Conservation (phyloP, 2,113 vertebrate species). For the Puma concolor region DNA sequence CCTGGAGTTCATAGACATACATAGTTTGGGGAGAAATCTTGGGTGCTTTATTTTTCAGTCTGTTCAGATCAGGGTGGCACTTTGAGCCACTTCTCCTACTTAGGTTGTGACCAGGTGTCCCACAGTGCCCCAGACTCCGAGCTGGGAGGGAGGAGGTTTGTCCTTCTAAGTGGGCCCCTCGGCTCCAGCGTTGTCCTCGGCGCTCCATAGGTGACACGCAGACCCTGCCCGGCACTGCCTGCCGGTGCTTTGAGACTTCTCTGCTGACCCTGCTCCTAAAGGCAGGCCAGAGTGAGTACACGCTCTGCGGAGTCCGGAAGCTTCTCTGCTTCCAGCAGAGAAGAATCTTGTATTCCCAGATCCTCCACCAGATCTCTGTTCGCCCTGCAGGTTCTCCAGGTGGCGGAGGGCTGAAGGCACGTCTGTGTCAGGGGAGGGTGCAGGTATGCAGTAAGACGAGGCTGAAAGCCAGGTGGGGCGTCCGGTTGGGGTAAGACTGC, state of each 20-base stretch:
- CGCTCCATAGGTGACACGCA: not conserved
- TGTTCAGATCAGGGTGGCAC: not conserved
- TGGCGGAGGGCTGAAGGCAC: not conserved
- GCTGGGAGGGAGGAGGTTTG: not conserved
- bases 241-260: too few relatives aligned
- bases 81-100: not conserved
- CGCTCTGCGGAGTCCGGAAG: not conserved
- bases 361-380: not conserved
- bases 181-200: not conserved
- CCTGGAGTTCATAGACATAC: not conserved
- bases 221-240: not conserved
- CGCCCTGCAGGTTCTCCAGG: not conserved
- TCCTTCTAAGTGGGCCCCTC: not conserved
- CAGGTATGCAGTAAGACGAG: not conserved
- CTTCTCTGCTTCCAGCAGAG: too few relatives aligned
- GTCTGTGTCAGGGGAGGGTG: too few relatives aligned
- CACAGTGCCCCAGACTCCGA: not conserved
- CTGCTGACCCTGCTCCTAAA: not conserved
- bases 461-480: not conserved
- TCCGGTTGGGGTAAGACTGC: not conserved
- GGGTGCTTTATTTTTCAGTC: not conserved
- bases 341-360: too few relatives aligned
- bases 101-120: not conserved
- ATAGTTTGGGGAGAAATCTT: not conserved
- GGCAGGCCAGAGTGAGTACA: too few relatives aligned